Evolutionary conservation across 1,140 invertebrate genomes (phyloP).

Genomic region (Bombus sibiricus): DNA sequence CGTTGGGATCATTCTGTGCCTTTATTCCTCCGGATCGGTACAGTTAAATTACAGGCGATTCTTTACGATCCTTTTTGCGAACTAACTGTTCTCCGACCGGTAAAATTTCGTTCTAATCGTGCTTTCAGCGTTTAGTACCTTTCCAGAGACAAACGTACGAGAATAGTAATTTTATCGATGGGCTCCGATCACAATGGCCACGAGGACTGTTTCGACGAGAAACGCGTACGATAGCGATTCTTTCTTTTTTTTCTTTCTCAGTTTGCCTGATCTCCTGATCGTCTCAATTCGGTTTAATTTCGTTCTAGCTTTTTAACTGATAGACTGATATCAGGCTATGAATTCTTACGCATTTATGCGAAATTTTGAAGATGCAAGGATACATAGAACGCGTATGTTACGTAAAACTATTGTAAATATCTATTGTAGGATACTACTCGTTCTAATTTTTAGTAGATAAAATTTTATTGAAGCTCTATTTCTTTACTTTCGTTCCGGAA

Average conservation of each 20-base stretch:
- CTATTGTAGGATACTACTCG: no score
- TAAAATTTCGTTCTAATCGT: slow-evolving; percentile 27
- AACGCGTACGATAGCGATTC: not conserved
- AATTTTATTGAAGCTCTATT: no score
- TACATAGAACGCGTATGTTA: not conserved
- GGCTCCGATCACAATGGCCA: not conserved
- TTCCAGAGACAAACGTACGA: slow-evolving; percentile 1
- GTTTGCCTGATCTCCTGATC: not conserved
- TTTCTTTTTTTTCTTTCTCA: not conserved
- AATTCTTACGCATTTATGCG: not conserved
- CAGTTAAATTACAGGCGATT: slow-evolving; percentile 19
- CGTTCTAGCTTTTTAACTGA: not conserved
- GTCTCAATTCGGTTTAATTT: not conserved
- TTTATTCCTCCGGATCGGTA: slow-evolving; percentile 13
- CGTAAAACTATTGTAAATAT: no score
- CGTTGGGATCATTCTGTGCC: not conserved
- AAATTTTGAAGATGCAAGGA: not conserved
- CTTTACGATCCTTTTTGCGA: slow-evolving; percentile 6
- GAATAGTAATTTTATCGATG: slow-evolving; percentile 15
- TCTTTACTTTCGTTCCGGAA: no score
- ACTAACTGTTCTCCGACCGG: not conserved
- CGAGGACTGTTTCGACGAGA: not conserved
- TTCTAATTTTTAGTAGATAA: no score
- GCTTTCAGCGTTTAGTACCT: not conserved
- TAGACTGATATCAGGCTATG: not conserved